Conservation (phyloP, 2,888 invertebrate genomes). For the Mythimna impura region DNA sequence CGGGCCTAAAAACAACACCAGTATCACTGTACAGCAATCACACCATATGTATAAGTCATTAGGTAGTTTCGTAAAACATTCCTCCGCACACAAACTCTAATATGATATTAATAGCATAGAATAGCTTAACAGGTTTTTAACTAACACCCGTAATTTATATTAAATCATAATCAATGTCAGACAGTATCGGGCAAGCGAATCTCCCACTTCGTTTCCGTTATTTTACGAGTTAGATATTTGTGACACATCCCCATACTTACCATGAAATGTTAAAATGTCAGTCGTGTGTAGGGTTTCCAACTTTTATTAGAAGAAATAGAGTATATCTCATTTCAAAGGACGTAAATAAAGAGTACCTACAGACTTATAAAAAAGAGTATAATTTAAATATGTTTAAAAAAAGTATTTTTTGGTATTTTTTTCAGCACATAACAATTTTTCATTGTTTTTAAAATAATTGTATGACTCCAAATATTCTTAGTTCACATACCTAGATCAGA, state of each 20-base stretch:
- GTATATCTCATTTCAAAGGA: no score
- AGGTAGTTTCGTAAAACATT: constrained; percentile 56
- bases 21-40: not conserved
- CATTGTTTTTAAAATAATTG: no score
- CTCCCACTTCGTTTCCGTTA: constrained; percentile 9
- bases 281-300: no score
- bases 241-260: not conserved
- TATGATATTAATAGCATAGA: constrained; percentile 62
- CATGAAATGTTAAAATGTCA: not conserved
- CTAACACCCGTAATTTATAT: constrained; percentile 39
- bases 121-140: constrained; percentile 56
- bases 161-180: constrained; percentile 51
- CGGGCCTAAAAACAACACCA: not conserved
- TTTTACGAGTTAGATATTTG: constrained; percentile 10
- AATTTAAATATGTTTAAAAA: no score
- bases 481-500: no score
- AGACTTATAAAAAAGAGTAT: no score
- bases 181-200: constrained; percentile 17
- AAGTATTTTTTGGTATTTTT: no score
- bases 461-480: no score
- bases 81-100: constrained; percentile 53
- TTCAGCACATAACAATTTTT: no score
- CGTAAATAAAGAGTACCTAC: no score
- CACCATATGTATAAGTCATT: constrained; percentile 36
- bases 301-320: no score